Conservation (phyloP, 2,797 vertebrate genomes). For the Brachyalestes nurse region DNA sequence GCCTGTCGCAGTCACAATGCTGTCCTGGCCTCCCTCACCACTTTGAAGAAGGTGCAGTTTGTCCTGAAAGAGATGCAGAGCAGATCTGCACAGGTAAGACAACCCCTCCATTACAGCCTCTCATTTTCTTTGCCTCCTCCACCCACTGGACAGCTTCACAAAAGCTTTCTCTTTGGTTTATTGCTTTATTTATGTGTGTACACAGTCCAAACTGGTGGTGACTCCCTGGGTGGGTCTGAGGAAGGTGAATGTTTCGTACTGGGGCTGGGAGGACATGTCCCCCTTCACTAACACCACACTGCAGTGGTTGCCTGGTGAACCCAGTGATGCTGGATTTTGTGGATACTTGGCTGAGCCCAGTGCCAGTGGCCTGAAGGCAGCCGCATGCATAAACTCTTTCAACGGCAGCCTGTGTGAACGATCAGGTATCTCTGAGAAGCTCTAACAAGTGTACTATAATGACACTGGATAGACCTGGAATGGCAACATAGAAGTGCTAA, state of each 20-base stretch:
- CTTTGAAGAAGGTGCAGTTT: slow-evolving; percentile 95
- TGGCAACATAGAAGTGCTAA: background rate
- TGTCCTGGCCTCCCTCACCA: slow-evolving; percentile 91
- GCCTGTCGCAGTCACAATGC: slow-evolving; percentile 89
- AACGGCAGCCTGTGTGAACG: slow-evolving; percentile 94
- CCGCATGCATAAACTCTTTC: slow-evolving; percentile 91
- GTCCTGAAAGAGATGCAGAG: slow-evolving; percentile 93
- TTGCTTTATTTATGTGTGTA: slow-evolving; percentile 25
- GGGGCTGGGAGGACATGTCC: slow-evolving; percentile 99
- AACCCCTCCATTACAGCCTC: background rate
- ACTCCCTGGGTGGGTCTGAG: slow-evolving; percentile 96
- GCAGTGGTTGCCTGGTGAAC: slow-evolving; percentile 90
- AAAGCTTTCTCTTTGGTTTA: background rate
- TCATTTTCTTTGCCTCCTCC: background rate
- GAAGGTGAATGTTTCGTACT: slow-evolving; percentile 97
- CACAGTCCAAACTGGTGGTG: slow-evolving; percentile 85
- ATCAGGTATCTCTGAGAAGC: slow-evolving; percentile 76
- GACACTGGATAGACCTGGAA: background rate
- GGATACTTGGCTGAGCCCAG: slow-evolving; percentile 91
- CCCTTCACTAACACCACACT: slow-evolving; percentile 93
- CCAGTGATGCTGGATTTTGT: slow-evolving; percentile 94
- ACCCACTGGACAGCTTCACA: background rate
- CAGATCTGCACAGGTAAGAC: slow-evolving; percentile 86
- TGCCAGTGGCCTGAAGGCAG: slow-evolving; percentile 88
- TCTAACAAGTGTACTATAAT: background rate